Evolutionary conservation across 1,140 invertebrate species (phyloP).

Genomic region (Adoxophyes honmai): DNA sequence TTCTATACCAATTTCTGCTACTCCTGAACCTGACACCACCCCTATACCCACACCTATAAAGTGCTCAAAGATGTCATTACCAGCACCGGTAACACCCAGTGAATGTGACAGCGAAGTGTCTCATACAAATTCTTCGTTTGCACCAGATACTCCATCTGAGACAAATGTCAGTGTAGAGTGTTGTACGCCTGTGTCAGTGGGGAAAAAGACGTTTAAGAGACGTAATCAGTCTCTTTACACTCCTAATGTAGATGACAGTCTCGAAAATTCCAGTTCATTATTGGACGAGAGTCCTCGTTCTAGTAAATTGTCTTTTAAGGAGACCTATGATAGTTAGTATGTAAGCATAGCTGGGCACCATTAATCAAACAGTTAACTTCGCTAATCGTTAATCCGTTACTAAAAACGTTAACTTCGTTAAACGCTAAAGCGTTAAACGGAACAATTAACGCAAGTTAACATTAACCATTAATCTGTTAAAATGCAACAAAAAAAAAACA

Average conservation of each 20-base stretch:
- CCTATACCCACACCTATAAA: constrained; percentile 40
- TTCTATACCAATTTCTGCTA: constrained; percentile 17
- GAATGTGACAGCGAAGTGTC: constrained; percentile 39
- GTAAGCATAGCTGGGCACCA: too few species aligned
- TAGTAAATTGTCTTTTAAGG: constrained; percentile 41
- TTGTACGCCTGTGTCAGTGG: constrained; percentile 40
- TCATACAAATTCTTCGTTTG: constrained; percentile 31
- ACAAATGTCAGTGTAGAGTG: constrained; percentile 37
- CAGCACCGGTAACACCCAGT: constrained; percentile 55
- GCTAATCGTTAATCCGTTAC: too few species aligned
- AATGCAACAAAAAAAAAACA: too few species aligned
- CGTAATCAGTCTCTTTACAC: constrained; percentile 65
- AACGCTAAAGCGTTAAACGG: too few species aligned
- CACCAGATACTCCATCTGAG: constrained; percentile 30
- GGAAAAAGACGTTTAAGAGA: constrained; percentile 70
- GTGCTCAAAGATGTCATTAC: constrained; percentile 50
- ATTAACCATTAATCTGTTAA: too few species aligned
- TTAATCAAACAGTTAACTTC: too few species aligned
- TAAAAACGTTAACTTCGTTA: too few species aligned
- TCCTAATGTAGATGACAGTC: constrained; percentile 42
- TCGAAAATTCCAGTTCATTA: constrained; percentile 32
- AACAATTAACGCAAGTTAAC: too few species aligned
- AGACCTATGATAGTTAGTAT: constrained; percentile 9
- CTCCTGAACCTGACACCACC: neutral
- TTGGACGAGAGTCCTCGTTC: constrained; percentile 43